These are phyloP conservation scores for Asbolus verrucosus DNA, from an alignment of 1,140 invertebrate species.

Conservation along the genomic window DNA sequence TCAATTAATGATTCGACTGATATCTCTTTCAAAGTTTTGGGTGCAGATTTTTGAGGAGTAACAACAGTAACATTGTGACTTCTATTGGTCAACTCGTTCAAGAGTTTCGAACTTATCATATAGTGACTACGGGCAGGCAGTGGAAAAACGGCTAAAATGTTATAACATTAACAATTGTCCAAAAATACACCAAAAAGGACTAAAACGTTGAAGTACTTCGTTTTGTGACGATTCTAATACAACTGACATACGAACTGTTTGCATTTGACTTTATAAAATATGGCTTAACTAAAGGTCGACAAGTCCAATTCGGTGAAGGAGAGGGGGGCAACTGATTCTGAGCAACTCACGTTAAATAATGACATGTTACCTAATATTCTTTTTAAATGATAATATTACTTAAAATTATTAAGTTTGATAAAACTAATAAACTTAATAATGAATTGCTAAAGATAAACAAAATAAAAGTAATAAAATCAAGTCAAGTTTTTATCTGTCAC, in stretches of 20 bases:
- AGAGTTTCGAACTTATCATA: conserved; percentile 53
- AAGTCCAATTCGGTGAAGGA: no score
- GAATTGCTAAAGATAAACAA: no score
- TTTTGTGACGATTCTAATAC: background rate
- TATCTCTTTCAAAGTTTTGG: conserved; percentile 49
- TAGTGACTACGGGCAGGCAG: conserved; percentile 57
- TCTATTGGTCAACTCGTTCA: conserved; percentile 63
- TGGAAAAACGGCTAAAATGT: conserved; percentile 58
- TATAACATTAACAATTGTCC: conserved; percentile 38
- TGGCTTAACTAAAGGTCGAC: no score
- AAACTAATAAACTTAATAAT: no score
- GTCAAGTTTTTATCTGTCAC: no score
- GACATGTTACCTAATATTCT: no score
- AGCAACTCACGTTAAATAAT: no score
- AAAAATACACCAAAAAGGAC: background rate
- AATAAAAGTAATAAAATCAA: no score
- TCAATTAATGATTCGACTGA: conserved; percentile 38
- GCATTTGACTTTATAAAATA: no score
- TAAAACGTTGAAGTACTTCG: background rate
- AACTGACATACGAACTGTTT: background rate
- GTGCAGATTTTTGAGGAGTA: conserved; percentile 60
- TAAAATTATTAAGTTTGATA: no score
- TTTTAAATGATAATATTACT: no score
- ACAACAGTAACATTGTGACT: conserved; percentile 68
- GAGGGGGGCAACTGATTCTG: no score